Evolutionary conservation across 2,797 vertebrate genomes (phyloP).

Genomic region (Peromyscus eremicus): DNA sequence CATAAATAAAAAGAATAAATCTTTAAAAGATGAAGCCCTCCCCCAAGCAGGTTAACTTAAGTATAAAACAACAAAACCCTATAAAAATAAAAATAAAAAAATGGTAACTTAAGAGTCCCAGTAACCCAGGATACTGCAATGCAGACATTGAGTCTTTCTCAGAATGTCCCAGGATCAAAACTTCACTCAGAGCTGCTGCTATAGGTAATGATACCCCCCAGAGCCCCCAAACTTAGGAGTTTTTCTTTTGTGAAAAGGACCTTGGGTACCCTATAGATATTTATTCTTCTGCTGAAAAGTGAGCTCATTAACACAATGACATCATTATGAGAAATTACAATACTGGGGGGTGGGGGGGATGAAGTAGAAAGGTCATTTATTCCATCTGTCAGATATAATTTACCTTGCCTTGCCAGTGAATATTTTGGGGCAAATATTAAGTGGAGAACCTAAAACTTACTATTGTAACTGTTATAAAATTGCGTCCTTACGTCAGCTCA

Average conservation of each 20-base stretch:
- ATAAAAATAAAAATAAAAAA: neutral
- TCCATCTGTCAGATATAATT: neutral
- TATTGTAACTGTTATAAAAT: conserved; percentile 40
- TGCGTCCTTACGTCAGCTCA: conserved; percentile 73
- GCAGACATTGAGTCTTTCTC: neutral
- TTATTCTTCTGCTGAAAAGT: conserved; percentile 43
- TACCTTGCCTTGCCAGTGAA: conserved; percentile 5
- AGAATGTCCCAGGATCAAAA: conserved; percentile 43
- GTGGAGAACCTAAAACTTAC: conserved; percentile 32
- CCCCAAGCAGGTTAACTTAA: neutral
- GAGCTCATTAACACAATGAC: conserved; percentile 3
- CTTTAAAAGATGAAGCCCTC: neutral
- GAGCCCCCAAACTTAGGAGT: neutral
- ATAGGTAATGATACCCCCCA: neutral
- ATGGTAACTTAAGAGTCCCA: neutral
- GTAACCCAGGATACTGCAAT: neutral
- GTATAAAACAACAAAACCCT: neutral
- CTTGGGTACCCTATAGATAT: neutral
- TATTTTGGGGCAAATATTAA: conserved; percentile 28
- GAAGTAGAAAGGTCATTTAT: neutral
- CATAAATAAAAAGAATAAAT: neutral
- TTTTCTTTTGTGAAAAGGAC: conserved; percentile 39
- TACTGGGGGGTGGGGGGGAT: neutral
- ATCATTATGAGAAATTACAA: neutral
- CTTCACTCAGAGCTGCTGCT: conserved; percentile 37